Evolutionary conservation across 2,113 vertebrate species (phyloP).

Genomic region (Alaudala cheleensis): DNA sequence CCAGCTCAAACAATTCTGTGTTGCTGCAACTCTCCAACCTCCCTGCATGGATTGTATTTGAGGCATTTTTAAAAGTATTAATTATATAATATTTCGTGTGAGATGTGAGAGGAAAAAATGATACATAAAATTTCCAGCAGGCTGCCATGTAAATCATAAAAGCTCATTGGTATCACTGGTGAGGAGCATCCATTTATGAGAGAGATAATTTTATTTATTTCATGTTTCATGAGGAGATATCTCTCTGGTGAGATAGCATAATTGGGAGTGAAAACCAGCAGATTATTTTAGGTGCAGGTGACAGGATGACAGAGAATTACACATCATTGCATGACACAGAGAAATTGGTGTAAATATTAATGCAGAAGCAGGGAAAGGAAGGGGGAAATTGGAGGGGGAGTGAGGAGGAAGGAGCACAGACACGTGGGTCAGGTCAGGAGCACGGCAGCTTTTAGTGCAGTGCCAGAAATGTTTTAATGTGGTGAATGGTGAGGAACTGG

Average conservation of each 20-base stretch:
- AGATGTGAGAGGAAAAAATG: background rate
- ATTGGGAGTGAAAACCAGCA: background rate
- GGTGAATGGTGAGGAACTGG: background rate
- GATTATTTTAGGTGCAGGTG: background rate
- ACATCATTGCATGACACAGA: background rate
- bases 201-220: background rate
- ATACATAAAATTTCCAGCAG: background rate
- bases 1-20: background rate
- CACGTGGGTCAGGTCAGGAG: background rate
- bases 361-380: background rate
- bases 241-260: background rate
- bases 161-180: background rate
- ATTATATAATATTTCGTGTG: background rate
- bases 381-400: background rate
- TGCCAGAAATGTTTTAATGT: background rate
- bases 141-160: background rate
- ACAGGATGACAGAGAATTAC: background rate
- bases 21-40: accelerated
- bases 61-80: background rate
- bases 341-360: background rate
- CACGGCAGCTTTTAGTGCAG: background rate
- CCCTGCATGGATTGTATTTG: background rate
- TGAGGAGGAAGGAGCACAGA: background rate
- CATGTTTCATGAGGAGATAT: background rate
- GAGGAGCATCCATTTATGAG: background rate